Base-by-base conservation (phyloP, 2,888 invertebrate genomes). In the Plagodis pulveraria region DNA sequence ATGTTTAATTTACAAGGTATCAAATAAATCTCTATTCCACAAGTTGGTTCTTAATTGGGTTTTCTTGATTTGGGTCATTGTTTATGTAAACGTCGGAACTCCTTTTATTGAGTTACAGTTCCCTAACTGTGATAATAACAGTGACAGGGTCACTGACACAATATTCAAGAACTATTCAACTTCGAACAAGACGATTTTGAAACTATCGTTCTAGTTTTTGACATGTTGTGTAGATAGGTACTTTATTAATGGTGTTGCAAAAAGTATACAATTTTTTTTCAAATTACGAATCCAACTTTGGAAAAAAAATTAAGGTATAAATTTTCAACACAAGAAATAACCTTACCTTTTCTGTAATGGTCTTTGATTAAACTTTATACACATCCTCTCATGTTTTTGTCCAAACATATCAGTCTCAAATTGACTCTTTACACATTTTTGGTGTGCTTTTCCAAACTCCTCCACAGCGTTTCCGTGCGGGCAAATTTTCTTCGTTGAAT, bases 281-380 rank as follows among this genome's bases (percentile, higher is more conserved):
- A n/a, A n/a, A n/a, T n/a, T n/a, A n/a, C n/a, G n/a, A n/a, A n/a
- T n/a, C n/a, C n/a, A n/a, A n/a, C n/a, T n/a, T n/a, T n/a, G n/a
- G n/a, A n/a, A n/a, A n/a, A n/a, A n/a, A n/a, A n/a, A n/a, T n/a
- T n/a, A n/a, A n/a, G n/a, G n/a, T n/a, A 38, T 1, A 4, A 38
- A 38, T 38, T 5, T 38, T 38, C 7, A 38, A 38, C 38, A 8
- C 38, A 47, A 34, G 12, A 12, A 47, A 54, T 11, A 41, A 50
- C 42, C 73, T 80, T 76, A 92, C 91, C 91, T 90, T 67, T 92
- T 93, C 61, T 89, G 87, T 65, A 89, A 71, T 1, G 93, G 89
- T 53, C 93, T 83, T 63, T 93, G 93, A 66, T 93, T 94, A 64
- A 89, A 93, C 64, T 93, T 89, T 52, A 93, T 87, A 67, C 93